Base-by-base conservation (phyloP, 2,113 vertebrate genomes). In the Setophaga kirtlandii region DNA sequence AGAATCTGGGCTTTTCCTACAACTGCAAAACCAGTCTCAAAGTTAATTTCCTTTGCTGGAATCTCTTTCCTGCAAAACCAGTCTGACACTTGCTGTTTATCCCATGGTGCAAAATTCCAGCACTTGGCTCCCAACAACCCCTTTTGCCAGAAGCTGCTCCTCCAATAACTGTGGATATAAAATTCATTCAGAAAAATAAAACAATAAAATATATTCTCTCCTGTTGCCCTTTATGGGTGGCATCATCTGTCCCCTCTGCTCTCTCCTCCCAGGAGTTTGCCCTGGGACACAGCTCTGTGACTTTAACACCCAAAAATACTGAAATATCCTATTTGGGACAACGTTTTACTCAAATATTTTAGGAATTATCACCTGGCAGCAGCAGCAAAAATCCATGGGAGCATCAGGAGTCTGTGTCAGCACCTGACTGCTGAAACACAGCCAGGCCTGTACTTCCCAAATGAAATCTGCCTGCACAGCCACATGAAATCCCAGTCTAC, bases 271-370 rank as follows among this genome's bases (percentile, higher is more conserved):
- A 24, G 42, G 23, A 30, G 7, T 21, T 13, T 5, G 0, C 33
- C 49, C 5, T 8, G 73, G 20, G 18, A 62, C 50, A 3, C 56
- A 28, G 28, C 11, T 2, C 16, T 0, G 3, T 0, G 15, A 1
- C 49, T 15, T 63, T 10, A 31, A 37, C 35, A 28, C 28, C 25
- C 27, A 39, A 37, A 52, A 74, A 12, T 42, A 28, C 23, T 27
- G 56, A 33, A 56, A 71, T 6, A 30, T 67, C 82, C 35, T 30
- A 6, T 68, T 59, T 42, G 41, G 23, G 73, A 42, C 46, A 58
- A 30, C 4, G 0, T 53, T 47, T 42, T 15, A 8, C 25, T 46
- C 9, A 3, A 84, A 28, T 46, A 41, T 62, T 55, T 91, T 6
- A 7, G 73, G 69, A 83, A 58, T 49, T 30, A 35, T 41, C 87